Base-by-base conservation (phyloP, 1,140 invertebrate genomes). In the Drosophila leontia region DNA sequence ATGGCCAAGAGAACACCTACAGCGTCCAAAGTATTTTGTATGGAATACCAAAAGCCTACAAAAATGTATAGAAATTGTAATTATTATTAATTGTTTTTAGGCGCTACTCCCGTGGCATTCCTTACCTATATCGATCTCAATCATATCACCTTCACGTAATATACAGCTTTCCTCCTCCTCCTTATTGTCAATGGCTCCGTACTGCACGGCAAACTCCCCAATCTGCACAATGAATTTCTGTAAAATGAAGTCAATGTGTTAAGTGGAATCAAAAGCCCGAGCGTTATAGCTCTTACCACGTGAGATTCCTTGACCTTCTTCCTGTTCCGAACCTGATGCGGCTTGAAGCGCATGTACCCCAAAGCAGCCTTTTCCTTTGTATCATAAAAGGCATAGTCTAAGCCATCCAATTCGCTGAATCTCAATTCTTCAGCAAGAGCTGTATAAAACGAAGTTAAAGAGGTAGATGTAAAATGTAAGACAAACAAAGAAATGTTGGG, bases 301-400 rank as follows among this genome's bases (percentile, higher is more conserved):
- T 44, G 23, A n/a, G 32, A 51, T 1, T 26, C 23, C n/a, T 80
- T 91, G 3, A 72, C 57, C 3, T 50, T 37, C 19, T 82, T 82
- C 7, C 32, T 56, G 0, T 65, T 42, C 3, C 82, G 80, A 15
- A 19, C 23, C 41, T 91, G 86, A 7, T 32, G 19, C 1, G 87
- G 86, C 41, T 83, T 53, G 8, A 91, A 86, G 23, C 87, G 82
- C 48, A 91, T 80, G 51, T 86, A 91, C 0, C 87, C 87, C 23
- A 91, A 17, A 11, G 26, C 41, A 7, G 69, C 68, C 7, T 37
- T 68, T 1, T 83, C 64, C 19, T 70, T 56, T 0, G 86, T 91
- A 6, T 59, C 44, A 19, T 86, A 91, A 8, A 91, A 91, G 1
- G 76, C 77, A 53, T 91, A 91, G 1, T 91, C 87, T 9, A 91